These are phyloP conservation scores for Chrysocyon brachyurus DNA, from an alignment of 2,797 vertebrate genomes.

Conservation along the genomic window DNA sequence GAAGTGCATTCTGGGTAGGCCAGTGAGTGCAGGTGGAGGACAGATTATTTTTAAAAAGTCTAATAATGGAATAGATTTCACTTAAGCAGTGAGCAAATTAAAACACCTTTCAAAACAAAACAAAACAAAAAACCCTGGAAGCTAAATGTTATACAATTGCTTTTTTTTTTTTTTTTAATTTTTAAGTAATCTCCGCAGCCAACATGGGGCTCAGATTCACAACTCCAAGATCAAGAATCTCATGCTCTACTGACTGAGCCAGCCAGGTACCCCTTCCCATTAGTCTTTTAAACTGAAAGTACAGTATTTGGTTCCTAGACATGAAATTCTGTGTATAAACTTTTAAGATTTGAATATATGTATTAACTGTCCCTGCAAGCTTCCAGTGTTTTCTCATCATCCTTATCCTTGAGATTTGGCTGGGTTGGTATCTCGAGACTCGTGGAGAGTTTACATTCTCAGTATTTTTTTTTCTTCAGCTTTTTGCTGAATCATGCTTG, in stretches of 20 bases:
- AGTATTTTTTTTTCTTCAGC: not conserved
- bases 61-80: conserved; percentile 28
- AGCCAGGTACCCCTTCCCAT: not conserved
- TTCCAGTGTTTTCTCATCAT: not conserved
- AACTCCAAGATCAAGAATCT: not conserved
- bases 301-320: conserved; percentile 42
- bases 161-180: not conserved
- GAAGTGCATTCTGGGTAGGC: not conserved
- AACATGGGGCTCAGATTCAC: not conserved
- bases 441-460: not conserved
- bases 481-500: not conserved
- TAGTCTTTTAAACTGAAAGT: conserved; percentile 7
- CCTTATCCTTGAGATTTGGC: not conserved
- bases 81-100: conserved; percentile 38
- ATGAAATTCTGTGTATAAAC: conserved; percentile 11
- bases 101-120: not conserved
- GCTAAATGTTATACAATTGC: conserved; percentile 12
- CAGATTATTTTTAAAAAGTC: conserved; percentile 30
- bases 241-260: not conserved
- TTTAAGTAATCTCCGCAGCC: not conserved
- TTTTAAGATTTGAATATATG: not conserved
- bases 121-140: not conserved
- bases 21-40: not conserved
- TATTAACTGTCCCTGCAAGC: not conserved
- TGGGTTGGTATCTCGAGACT: not conserved